phyloP scores from a whole-genome alignment of 2,888 invertebrate species.

The Heliconius erato region DNA sequence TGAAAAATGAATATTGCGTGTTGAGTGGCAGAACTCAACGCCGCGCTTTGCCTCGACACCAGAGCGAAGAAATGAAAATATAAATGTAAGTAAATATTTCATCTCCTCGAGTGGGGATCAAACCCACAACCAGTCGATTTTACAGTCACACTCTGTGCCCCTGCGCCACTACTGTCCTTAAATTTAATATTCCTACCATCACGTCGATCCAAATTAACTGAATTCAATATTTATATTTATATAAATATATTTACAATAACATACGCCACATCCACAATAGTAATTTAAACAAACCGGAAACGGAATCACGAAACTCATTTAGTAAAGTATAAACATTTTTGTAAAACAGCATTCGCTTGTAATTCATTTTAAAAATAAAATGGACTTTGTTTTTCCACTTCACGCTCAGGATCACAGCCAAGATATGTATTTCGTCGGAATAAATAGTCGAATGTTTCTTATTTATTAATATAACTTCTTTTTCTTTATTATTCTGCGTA shows the following conservation, averaged over 20 bases:
- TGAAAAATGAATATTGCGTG: too few species aligned
- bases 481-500: background rate
- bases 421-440: constrained; percentile 42
- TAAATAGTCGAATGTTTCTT: constrained; percentile 34
- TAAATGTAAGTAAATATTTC: too few species aligned
- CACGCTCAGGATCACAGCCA: constrained; percentile 40
- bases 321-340: constrained; percentile 20
- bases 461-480: constrained; percentile 30
- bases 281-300: constrained; percentile 6
- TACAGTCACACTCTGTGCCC: too few species aligned
- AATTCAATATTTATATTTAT: background rate
- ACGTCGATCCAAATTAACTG: background rate
- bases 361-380: constrained; percentile 35
- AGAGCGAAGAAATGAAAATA: too few species aligned
- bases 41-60: too few species aligned
- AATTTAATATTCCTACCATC: background rate
- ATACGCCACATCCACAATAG: too few species aligned
- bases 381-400: constrained; percentile 40
- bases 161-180: too few species aligned
- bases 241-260: background rate
- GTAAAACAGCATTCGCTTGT: constrained; percentile 10
- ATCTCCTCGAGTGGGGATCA: too few species aligned
- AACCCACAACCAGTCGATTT: too few species aligned
- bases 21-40: too few species aligned
- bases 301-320: constrained; percentile 12